Conservation (phyloP, 2,888 invertebrate genomes). For the Drosophila neonasuta region DNA sequence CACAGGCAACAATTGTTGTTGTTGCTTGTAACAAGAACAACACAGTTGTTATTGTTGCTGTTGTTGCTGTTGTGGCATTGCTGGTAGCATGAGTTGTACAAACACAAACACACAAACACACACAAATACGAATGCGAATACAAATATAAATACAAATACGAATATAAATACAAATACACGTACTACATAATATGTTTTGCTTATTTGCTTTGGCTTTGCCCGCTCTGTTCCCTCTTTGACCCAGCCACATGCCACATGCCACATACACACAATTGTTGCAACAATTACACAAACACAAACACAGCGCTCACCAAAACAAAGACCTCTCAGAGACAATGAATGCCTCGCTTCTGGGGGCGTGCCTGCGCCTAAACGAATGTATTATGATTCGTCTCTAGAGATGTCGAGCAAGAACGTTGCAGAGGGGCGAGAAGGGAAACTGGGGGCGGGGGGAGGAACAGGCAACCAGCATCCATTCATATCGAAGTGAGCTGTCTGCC, state of each 20-base stretch:
- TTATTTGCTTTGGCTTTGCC: constrained; percentile 49
- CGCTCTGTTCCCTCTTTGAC: constrained; percentile 10
- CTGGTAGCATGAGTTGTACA: constrained; percentile 37
- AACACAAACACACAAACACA: constrained; percentile 27
- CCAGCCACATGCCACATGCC: constrained; percentile 6
- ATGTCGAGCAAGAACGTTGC: too few species aligned
- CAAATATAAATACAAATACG: constrained; percentile 23
- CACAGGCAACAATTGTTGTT: constrained; percentile 43
- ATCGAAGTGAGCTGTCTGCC: constrained; percentile 3
- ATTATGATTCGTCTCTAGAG: background rate
- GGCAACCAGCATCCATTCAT: constrained; percentile 7
- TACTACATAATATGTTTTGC: constrained; percentile 58
- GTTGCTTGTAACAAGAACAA: constrained; percentile 2
- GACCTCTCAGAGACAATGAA: constrained; percentile 43
- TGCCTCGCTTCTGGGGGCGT: constrained; percentile 18
- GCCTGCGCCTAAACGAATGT: constrained; percentile 14
- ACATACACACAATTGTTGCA: constrained; percentile 70
- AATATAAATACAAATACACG: constrained; percentile 28
- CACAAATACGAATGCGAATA: constrained; percentile 14
- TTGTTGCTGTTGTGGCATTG: constrained; percentile 39
- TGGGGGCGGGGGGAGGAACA: background rate
- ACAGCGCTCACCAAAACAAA: constrained; percentile 47
- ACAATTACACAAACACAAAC: constrained; percentile 72
- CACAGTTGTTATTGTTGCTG: constrained; percentile 18
- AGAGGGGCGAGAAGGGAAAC: too few species aligned